Evolutionary conservation across 2,888 invertebrate genomes (phyloP), one percentile per base, ranked within the genome.

Genomic region (Hyposoter dolosus): DNA sequence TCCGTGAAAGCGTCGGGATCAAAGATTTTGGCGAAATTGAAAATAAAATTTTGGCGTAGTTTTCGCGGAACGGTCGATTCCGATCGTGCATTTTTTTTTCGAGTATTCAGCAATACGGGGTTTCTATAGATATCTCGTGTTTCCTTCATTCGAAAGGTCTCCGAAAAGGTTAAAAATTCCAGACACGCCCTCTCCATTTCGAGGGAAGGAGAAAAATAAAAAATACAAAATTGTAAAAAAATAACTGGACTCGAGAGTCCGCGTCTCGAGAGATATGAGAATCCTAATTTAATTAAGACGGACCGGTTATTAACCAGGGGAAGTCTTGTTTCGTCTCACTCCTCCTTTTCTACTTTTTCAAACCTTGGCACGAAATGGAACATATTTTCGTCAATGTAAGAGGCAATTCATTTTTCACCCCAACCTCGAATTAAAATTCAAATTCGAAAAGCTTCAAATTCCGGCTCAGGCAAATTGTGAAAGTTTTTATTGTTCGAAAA

Each of bases 211-310:
- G 60, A 65, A 78, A 81, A 74, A 81, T 81, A 60, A 60, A 60
- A 60, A 56, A 23, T 56, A 28, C 63, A 53, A n/a, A 19, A 50
- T 35, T 40, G 3, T 28, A 28, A 28, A 71, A 78, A 81, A 81
- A 81, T 84, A 68, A 60, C 81, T 43, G 66, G 82, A 53, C 43
- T 28, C 43, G 47, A 28, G 40, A 68, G 53, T 65, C 15, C 66
- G 82, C 65, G 63, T 40, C 53, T 68, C 19, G 60, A 82, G 68
- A 77, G 72, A 85, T 79, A 77, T 89, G 89, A 89, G 92, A 93
- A 92, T 93, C 92, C 92, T 93, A 93, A 93, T 93, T 93, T 92
- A 93, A 93, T 93, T 93, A 93, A 91, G 91, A 92, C 89, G 88
- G 89, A 91, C 90, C 91, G 90, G 90, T 92, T 91, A 90, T 92